Evolutionary conservation across 2,113 vertebrate species (phyloP).

Genomic region (Sciurus niger): DNA sequence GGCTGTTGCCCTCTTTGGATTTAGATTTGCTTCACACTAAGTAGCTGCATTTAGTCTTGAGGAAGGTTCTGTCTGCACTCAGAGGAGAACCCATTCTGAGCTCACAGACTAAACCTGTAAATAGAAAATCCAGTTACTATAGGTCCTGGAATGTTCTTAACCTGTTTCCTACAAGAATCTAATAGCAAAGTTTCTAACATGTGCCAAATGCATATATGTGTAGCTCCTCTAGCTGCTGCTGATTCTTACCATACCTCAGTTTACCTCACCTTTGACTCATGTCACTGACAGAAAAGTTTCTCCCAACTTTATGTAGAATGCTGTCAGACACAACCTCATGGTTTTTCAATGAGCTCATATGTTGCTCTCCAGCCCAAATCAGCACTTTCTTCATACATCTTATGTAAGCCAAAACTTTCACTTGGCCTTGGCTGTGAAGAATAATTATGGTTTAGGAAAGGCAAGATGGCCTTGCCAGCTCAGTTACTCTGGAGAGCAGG

Average conservation of each 20-base stretch:
- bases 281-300: constrained; percentile 64
- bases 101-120: constrained; percentile 79
- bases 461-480: constrained; percentile 61
- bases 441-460: constrained; percentile 75
- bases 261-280: constrained; percentile 73
- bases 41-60: constrained; percentile 77
- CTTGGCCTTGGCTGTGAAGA: constrained; percentile 71
- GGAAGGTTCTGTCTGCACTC: constrained; percentile 63
- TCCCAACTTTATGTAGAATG: constrained; percentile 71
- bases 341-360: constrained; percentile 76
- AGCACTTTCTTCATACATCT: constrained; percentile 66
- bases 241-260: constrained; percentile 69
- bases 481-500: constrained; percentile 39
- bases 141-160: constrained; percentile 62
- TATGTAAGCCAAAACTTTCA: constrained; percentile 54
- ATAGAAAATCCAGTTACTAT: constrained; percentile 46
- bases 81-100: constrained; percentile 81
- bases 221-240: constrained; percentile 71
- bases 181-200: constrained; percentile 64
- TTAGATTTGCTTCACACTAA: constrained; percentile 71
- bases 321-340: constrained; percentile 68
- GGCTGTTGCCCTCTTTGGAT: constrained; percentile 4
- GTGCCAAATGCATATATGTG: constrained; percentile 46
- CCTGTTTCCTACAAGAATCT: constrained; percentile 67
- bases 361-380: constrained; percentile 74